These are phyloP conservation scores for Dinoponera quadriceps DNA, from an alignment of 1,140 invertebrate genomes.

Conservation along the genomic window DNA sequence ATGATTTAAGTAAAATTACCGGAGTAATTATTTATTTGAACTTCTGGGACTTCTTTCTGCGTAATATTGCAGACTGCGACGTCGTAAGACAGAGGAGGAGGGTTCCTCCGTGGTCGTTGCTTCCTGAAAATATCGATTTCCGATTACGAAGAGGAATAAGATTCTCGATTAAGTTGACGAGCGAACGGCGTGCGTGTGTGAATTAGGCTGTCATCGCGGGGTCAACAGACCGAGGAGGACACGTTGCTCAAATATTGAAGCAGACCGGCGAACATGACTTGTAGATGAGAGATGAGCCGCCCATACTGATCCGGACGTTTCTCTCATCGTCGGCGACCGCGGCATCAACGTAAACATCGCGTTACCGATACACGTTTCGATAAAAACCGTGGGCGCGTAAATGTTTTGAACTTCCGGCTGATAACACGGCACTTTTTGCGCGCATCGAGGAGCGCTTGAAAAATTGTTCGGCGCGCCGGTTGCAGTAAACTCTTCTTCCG, in stretches of 20 bases:
- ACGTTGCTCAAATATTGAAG: conserved; percentile 78
- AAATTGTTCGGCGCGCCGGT: conserved; percentile 17
- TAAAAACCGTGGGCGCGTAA: background rate
- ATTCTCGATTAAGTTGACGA: background rate
- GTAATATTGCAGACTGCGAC: no score
- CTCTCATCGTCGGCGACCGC: no score
- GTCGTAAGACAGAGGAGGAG: no score
- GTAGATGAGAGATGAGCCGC: conserved; percentile 8
- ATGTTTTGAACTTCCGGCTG: conserved; percentile 22
- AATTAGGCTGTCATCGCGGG: conserved; percentile 2
- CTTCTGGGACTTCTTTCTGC: no score
- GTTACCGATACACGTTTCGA: background rate
- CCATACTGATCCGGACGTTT: background rate
- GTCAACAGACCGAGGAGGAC: conserved; percentile 72
- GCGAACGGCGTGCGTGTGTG: background rate
- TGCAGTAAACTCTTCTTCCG: background rate
- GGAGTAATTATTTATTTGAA: no score
- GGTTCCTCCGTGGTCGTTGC: background rate
- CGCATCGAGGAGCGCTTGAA: background rate
- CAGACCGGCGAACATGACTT: conserved; percentile 51
- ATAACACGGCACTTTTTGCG: background rate
- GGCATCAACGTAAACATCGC: conserved; percentile 34
- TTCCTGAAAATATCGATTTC: background rate
- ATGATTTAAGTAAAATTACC: no score
- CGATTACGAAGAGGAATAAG: background rate